phyloP scores from a whole-genome alignment of 2,797 vertebrate genomes.

The Remorina albescens region DNA sequence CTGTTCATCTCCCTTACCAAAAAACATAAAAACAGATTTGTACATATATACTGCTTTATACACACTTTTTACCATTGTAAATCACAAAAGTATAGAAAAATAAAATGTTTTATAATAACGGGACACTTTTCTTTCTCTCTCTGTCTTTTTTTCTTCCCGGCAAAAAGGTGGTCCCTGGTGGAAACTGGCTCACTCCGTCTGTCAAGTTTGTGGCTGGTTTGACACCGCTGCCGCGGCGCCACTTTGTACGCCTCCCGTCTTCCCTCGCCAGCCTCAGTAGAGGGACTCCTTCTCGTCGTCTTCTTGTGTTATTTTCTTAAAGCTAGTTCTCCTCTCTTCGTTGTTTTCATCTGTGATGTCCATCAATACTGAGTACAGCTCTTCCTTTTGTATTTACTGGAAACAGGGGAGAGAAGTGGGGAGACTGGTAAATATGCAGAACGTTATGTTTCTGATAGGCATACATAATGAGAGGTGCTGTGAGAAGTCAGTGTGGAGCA shows the following conservation, averaged over 20 bases:
- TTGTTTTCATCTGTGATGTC: conserved; percentile 83
- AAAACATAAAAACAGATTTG: conserved; percentile 84
- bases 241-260: conserved; percentile 73
- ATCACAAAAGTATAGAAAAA: conserved; percentile 89
- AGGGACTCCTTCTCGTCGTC: conserved; percentile 74
- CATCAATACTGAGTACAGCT: conserved; percentile 82
- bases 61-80: conserved; percentile 79
- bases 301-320: conserved; percentile 81
- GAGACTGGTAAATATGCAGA: conserved; percentile 69
- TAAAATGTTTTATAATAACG: conserved; percentile 87
- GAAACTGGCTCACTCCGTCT: conserved; percentile 80
- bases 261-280: conserved; percentile 79
- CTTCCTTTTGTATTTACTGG: conserved; percentile 84
- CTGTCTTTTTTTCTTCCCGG: conserved; percentile 74
- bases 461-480: conserved; percentile 51
- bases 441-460: conserved; percentile 48
- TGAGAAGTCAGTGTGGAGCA: conserved; percentile 34
- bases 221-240: conserved; percentile 71
- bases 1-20: conserved; percentile 81
- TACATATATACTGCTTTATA: conserved; percentile 85
- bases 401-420: conserved; percentile 72
- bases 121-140: conserved; percentile 74
- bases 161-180: conserved; percentile 81
- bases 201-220: conserved; percentile 79
- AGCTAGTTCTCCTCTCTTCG: conserved; percentile 82